phyloP scores from a whole-genome alignment of 2,797 vertebrate genomes.

The Tamandua tetradactyla region DNA sequence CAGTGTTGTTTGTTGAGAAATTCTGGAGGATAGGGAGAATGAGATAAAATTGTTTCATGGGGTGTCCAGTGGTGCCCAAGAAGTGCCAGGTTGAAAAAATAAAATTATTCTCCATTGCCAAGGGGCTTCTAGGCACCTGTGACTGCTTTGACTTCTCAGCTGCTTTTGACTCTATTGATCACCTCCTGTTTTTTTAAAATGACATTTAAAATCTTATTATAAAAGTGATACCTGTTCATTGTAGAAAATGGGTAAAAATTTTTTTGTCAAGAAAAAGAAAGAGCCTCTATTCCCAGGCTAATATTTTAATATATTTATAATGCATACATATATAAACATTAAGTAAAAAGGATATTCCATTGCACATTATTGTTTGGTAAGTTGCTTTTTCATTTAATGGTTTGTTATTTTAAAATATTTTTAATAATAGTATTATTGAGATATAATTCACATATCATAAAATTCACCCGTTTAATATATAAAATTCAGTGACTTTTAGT shows the following conservation, averaged over 20 bases:
- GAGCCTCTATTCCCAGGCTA: slow-evolving; percentile 10
- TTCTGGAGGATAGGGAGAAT: slow-evolving; percentile 43
- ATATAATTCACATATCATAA: slow-evolving; percentile 22
- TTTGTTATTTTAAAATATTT: background rate
- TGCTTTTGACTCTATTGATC: background rate
- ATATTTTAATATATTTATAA: slow-evolving; percentile 15
- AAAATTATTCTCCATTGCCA: background rate
- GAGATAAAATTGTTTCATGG: slow-evolving; percentile 44
- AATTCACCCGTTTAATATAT: slow-evolving; percentile 7
- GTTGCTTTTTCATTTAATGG: slow-evolving; percentile 31
- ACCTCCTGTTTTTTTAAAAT: background rate
- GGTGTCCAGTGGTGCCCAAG: background rate
- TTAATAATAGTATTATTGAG: slow-evolving; percentile 8
- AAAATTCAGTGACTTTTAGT: background rate
- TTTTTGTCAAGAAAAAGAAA: slow-evolving; percentile 20
- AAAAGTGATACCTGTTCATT: background rate
- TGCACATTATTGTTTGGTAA: slow-evolving; percentile 7
- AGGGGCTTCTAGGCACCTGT: background rate
- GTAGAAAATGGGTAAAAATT: slow-evolving; percentile 30
- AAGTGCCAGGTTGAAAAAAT: background rate
- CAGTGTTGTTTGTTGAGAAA: slow-evolving; percentile 50
- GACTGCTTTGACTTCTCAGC: background rate
- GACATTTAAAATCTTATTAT: slow-evolving; percentile 12
- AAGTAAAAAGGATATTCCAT: background rate
- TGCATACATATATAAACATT: background rate